Percentiles rank a stretch among this genome's conserved stretches.
Conservation (phyloP, 2,797 vertebrate species). For the Sebastes miniatus region DNA sequence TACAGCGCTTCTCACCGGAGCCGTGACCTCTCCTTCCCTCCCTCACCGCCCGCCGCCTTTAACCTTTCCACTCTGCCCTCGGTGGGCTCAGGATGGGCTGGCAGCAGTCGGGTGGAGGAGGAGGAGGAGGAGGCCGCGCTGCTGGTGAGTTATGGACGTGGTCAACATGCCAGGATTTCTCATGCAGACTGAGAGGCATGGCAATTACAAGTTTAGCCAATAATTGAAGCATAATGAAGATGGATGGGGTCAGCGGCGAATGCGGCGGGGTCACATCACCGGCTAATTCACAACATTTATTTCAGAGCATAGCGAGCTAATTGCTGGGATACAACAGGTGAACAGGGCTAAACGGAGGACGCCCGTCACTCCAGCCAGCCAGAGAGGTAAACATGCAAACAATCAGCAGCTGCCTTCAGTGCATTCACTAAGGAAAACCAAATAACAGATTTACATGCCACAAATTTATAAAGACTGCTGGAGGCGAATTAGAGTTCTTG, state of each 20-base stretch:
- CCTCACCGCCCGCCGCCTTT: conserved; percentile 32
- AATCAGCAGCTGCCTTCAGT: not conserved
- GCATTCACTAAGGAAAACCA: not conserved
- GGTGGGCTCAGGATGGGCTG: conserved; percentile 26
- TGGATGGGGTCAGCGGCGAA: conserved; percentile 65
- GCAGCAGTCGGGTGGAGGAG: not conserved
- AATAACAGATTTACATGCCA: no score
- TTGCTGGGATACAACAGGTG: conserved; percentile 56
- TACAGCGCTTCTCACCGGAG: conserved; percentile 65
- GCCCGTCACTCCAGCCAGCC: not conserved
- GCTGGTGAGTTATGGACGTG: conserved; percentile 57
- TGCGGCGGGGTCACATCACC: conserved; percentile 39
- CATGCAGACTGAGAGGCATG: conserved; percentile 55
- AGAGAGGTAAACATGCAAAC: not conserved
- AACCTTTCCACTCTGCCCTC: conserved; percentile 66
- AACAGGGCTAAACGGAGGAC: conserved; percentile 8
- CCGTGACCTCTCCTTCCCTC: conserved; percentile 54
- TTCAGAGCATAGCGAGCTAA: conserved; percentile 30
- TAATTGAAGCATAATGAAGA: conserved; percentile 74
- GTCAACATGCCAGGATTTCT: conserved; percentile 62
- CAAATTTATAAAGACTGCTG: no score
- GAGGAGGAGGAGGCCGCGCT: conserved; percentile 19
- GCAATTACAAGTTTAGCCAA: conserved; percentile 68
- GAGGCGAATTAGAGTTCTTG: no score
- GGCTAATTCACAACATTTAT: conserved; percentile 60